Percentiles rank a stretch among this genome's conserved stretches.
These are phyloP conservation scores for Saccopteryx leptura DNA, from an alignment of 2,113 vertebrate species.

Conservation along the genomic window DNA sequence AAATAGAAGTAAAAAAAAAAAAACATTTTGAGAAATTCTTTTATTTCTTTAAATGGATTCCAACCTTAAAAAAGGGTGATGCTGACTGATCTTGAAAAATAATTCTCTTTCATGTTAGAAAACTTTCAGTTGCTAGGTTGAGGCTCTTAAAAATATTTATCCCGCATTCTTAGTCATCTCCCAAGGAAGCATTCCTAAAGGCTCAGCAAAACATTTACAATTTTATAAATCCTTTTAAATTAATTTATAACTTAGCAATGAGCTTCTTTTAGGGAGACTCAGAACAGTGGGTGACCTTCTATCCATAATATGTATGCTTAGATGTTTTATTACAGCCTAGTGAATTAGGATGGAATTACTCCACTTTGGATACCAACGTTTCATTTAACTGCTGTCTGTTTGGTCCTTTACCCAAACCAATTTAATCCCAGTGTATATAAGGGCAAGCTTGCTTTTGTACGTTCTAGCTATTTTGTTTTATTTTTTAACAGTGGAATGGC, in stretches of 20 bases:
- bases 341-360: slow-evolving; percentile 79
- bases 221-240: slow-evolving; percentile 85
- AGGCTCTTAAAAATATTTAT: slow-evolving; percentile 82
- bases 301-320: slow-evolving; percentile 83
- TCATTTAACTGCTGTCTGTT: slow-evolving; percentile 77
- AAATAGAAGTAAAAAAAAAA: slow-evolving; percentile 43
- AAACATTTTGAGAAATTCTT: slow-evolving; percentile 33
- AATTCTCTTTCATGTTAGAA: slow-evolving; percentile 69
- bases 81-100: slow-evolving; percentile 72
- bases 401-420: slow-evolving; percentile 70
- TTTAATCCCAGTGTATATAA: slow-evolving; percentile 66
- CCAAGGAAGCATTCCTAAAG: slow-evolving; percentile 84
- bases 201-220: slow-evolving; percentile 84
- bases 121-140: slow-evolving; percentile 79
- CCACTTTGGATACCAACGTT: slow-evolving; percentile 76
- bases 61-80: slow-evolving; percentile 56
- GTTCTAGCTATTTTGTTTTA: slow-evolving; percentile 48
- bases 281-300: slow-evolving; percentile 85
- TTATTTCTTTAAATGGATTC: slow-evolving; percentile 53
- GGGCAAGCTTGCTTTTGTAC: slow-evolving; percentile 7
- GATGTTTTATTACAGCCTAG: slow-evolving; percentile 81
- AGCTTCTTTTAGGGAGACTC: slow-evolving; percentile 83
- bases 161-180: slow-evolving; percentile 82
- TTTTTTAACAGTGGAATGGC: slow-evolving; percentile 50
- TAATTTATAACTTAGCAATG: slow-evolving; percentile 85